Base-by-base conservation (phyloP, 2,888 invertebrate species). In the Ectobius pallidus region DNA sequence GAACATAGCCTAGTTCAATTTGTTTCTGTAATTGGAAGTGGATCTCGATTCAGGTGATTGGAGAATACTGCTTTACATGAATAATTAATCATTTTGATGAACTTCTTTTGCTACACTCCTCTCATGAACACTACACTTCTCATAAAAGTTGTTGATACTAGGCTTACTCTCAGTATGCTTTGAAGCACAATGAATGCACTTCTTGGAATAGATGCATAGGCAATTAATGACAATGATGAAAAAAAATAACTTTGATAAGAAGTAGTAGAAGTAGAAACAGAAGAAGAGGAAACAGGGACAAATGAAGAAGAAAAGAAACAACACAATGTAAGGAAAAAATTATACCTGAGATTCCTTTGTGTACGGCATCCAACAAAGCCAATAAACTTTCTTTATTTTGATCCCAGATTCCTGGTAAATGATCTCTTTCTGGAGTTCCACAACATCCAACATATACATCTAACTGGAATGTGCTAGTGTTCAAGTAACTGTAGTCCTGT, bases 391-490 rank as follows among this genome's bases (percentile, higher is more conserved):
- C 76, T 68, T 77, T 79, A 72, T 83, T 81, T 9, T 78, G 76
- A 1, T 79, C 73, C 82, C 82, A 83, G 22, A 81, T 75, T 20
- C 74, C 74, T 14, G 69, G 55, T 7, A 72, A n/a, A 20, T n/a
- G 72, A 22, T 27, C 16, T 22, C 18, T 44, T 3, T 44, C 18
- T 46, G 72, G 72, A 14, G 61, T 32, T n/a, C 62, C 61, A 71
- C 83, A 83, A 46, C 83, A 83, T 11, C 80, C 79, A 2, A 83
- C 72, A 44, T 79, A 83, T n/a, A 79, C 79, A 67, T 82, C 81
- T 11, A 83, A 70, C 70, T 81, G 80, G 6, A 83, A 69, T 0
- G 82, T 80, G 68, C 80, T 81, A 11, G 82, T 80, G 65, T 81
- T 80, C 20, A 80, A 73, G 65, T 82, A 83, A 0, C 81, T 74